A percentile compares a stretch with the other conserved stretches of the same genome.
These are phyloP conservation scores for Spilosoma lubricipeda DNA, from an alignment of 2,888 invertebrate species.

Conservation along the genomic window DNA sequence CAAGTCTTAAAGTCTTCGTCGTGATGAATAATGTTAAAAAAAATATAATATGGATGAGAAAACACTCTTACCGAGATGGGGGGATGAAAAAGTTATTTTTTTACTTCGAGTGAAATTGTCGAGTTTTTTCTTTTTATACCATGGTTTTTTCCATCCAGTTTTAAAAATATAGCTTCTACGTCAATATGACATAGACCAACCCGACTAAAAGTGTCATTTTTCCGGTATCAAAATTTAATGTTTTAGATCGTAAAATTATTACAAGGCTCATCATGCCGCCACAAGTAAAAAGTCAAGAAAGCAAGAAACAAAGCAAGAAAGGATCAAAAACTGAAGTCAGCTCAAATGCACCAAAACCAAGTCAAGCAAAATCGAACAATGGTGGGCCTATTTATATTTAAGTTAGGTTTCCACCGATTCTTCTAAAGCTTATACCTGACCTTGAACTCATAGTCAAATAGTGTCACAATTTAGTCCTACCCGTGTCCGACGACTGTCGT, in stretches of 20 bases:
- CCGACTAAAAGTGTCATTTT: background rate
- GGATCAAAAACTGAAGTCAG: slow-evolving; percentile 12
- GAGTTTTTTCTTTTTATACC: background rate
- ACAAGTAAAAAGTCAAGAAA: background rate
- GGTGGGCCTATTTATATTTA: background rate
- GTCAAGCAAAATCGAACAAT: slow-evolving; percentile 7
- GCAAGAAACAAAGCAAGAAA: background rate
- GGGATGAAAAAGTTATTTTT: too few species aligned
- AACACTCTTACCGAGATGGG: too few species aligned
- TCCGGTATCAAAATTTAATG: slow-evolving; percentile 13
- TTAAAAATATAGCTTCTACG: background rate
- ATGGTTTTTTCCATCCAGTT: background rate
- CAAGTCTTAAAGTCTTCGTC: too few species aligned
- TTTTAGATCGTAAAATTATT: background rate
- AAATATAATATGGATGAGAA: too few species aligned
- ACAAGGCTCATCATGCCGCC: background rate
- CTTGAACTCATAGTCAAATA: background rate
- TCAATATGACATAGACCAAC: slow-evolving; percentile 11
- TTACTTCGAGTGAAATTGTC: background rate
- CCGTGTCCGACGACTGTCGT: too few species aligned
- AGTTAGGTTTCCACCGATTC: background rate
- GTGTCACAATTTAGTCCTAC: too few species aligned
- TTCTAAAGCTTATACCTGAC: background rate
- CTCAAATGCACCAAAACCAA: background rate
- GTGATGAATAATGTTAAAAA: too few species aligned